Conservation (phyloP, 2,113 vertebrate genomes). For the Corythoichthys intestinalis region DNA sequence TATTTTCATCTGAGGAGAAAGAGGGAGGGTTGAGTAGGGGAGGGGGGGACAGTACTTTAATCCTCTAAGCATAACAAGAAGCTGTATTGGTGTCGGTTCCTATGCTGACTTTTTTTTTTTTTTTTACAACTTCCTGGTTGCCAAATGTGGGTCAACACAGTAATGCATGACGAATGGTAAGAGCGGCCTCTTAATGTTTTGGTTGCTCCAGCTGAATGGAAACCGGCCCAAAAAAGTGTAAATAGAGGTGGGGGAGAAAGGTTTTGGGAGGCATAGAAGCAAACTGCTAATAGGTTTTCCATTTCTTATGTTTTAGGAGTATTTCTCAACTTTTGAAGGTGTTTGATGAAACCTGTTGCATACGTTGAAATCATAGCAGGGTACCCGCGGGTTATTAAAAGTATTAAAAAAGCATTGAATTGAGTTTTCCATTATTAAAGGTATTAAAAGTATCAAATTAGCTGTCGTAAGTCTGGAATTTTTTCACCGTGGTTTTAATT, state of each 20-base stretch:
- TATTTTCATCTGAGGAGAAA: slow-evolving; percentile 7
- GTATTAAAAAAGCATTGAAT: too few species aligned
- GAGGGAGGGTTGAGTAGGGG: not conserved
- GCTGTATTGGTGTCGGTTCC: slow-evolving; percentile 26
- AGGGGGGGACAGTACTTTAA: not conserved
- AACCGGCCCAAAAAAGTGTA: slow-evolving; percentile 11
- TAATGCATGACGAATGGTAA: slow-evolving; percentile 49
- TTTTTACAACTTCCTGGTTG: slow-evolving; percentile 52
- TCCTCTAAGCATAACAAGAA: slow-evolving; percentile 29
- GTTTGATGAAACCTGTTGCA: too few species aligned
- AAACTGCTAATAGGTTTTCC: too few species aligned
- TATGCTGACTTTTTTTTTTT: slow-evolving; percentile 3
- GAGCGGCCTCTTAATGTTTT: slow-evolving; percentile 20
- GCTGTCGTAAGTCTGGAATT: too few species aligned
- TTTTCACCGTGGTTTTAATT: too few species aligned
- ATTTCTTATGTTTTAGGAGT: too few species aligned
- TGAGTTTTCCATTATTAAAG: too few species aligned
- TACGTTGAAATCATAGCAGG: too few species aligned
- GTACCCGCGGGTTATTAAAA: too few species aligned
- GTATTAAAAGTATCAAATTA: too few species aligned
- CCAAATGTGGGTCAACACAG: slow-evolving; percentile 58
- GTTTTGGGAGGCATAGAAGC: not conserved
- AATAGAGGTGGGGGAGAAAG: not conserved
- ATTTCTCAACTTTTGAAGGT: too few species aligned
- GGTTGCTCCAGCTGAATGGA: slow-evolving; percentile 26